These are phyloP conservation scores for Ornithoptera alexandrae DNA, from an alignment of 2,888 invertebrate genomes.

Conservation along the genomic window DNA sequence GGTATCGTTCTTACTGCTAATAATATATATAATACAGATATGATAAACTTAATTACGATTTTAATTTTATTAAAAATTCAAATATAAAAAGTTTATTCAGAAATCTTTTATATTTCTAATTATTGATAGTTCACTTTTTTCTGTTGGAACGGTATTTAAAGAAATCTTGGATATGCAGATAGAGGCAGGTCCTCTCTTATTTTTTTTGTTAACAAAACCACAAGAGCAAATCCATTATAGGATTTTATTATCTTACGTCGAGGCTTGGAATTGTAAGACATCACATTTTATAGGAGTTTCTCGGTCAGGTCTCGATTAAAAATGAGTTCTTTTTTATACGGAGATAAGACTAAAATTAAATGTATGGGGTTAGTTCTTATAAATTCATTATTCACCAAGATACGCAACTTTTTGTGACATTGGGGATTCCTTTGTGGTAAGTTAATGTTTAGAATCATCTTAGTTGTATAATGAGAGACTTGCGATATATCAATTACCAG, in stretches of 20 bases:
- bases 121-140: not conserved
- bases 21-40: not conserved
- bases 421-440: slow-evolving; percentile 65
- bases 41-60: not conserved
- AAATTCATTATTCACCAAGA: slow-evolving; percentile 62
- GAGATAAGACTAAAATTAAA: slow-evolving; percentile 54
- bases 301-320: slow-evolving; percentile 38
- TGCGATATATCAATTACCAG: slow-evolving; percentile 23
- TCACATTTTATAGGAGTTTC: slow-evolving; percentile 40
- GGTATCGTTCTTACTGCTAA: not conserved
- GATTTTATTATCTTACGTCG: slow-evolving; percentile 72
- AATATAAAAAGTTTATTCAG: not conserved
- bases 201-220: slow-evolving; percentile 55
- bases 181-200: slow-evolving; percentile 44
- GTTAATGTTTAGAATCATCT: slow-evolving; percentile 41
- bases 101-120: not conserved
- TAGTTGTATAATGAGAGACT: slow-evolving; percentile 11
- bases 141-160: slow-evolving; percentile 27
- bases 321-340: slow-evolving; percentile 46
- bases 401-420: slow-evolving; percentile 58
- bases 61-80: not conserved
- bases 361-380: slow-evolving; percentile 35
- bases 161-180: slow-evolving; percentile 49
- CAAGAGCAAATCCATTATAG: slow-evolving; percentile 69
- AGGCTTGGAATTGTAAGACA: slow-evolving; percentile 64